Evolutionary conservation across 2,113 vertebrate species (phyloP).

Genomic region (Campylorhamphus procurvoides): DNA sequence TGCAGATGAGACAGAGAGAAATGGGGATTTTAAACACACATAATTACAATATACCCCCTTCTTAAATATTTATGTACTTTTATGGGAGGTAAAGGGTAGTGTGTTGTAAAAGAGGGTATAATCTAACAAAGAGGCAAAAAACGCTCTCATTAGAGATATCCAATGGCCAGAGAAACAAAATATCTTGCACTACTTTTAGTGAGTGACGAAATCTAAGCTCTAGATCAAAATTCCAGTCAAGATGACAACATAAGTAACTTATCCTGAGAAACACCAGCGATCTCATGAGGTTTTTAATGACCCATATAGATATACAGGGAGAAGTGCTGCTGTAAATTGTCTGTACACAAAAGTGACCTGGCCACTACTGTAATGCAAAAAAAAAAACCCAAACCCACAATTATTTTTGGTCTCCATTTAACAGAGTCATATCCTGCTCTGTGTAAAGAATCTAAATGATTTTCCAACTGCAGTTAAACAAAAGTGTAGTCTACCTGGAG

Average conservation of each 20-base stretch:
- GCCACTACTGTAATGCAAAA: not conserved
- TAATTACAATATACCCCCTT: not conserved
- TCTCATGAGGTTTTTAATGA: not conserved
- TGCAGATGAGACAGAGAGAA: not conserved
- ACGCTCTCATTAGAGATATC: not conserved
- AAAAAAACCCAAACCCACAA: not conserved
- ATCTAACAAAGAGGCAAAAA: not conserved
- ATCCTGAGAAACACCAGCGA: not conserved
- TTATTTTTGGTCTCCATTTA: constrained; percentile 27
- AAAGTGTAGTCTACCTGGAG: constrained; percentile 52
- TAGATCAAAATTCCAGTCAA: constrained; percentile 7
- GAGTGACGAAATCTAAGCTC: not conserved
- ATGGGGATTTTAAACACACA: not conserved
- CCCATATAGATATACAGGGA: not conserved
- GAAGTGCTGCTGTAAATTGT: not conserved
- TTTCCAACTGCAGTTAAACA: constrained; percentile 61
- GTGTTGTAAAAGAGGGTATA: not conserved
- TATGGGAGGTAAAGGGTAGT: not conserved
- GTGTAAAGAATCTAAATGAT: constrained; percentile 35
- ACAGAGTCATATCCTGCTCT: constrained; percentile 51
- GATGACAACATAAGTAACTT: not conserved
- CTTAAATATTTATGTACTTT: not conserved
- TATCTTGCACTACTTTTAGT: not conserved
- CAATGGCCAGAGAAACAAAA: accelerated
- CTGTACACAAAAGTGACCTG: not conserved